A percentile compares a stretch with the other conserved stretches of the same genome.
phyloP scores from a whole-genome alignment of 2,797 vertebrate genomes.

The Paratrypauchen microcephalus region DNA sequence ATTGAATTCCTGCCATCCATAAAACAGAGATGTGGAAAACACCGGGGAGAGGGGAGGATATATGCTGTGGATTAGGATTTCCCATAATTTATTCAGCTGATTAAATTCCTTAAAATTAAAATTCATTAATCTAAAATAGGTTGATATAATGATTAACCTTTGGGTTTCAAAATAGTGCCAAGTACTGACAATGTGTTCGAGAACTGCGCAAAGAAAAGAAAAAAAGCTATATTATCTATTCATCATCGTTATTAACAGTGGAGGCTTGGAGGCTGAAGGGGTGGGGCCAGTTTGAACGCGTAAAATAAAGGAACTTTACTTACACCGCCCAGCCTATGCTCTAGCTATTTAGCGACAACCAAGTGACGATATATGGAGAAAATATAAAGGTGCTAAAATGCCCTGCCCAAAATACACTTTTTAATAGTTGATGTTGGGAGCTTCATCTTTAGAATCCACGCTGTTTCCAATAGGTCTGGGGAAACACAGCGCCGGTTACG shows the following conservation, averaged over 20 bases:
- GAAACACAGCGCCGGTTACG: slow-evolving; percentile 40
- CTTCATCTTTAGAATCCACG: slow-evolving; percentile 29
- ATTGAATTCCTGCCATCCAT: slow-evolving; percentile 73
- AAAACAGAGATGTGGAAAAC: slow-evolving; percentile 64
- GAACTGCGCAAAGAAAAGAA: no score
- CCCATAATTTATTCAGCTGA: not conserved
- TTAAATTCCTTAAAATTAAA: not conserved
- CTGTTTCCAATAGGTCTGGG: slow-evolving; percentile 20
- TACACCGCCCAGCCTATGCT: slow-evolving; percentile 56
- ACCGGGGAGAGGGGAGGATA: slow-evolving; percentile 36
- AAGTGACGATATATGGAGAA: not conserved
- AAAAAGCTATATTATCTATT: no score
- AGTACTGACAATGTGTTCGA: no score
- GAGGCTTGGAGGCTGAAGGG: slow-evolving; percentile 57
- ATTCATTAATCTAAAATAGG: no score
- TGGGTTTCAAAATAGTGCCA: no score
- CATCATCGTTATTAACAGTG: not conserved
- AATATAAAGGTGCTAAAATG: not conserved
- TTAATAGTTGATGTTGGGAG: slow-evolving; percentile 5
- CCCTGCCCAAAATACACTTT: slow-evolving; percentile 6
- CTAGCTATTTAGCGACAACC: slow-evolving; percentile 37
- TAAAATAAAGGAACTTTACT: slow-evolving; percentile 64
- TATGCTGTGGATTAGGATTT: not conserved
- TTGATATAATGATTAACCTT: no score
- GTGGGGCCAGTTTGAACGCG: slow-evolving; percentile 72